Conservation (phyloP, 2,113 vertebrate species). For the Hyperopisus bebe region DNA sequence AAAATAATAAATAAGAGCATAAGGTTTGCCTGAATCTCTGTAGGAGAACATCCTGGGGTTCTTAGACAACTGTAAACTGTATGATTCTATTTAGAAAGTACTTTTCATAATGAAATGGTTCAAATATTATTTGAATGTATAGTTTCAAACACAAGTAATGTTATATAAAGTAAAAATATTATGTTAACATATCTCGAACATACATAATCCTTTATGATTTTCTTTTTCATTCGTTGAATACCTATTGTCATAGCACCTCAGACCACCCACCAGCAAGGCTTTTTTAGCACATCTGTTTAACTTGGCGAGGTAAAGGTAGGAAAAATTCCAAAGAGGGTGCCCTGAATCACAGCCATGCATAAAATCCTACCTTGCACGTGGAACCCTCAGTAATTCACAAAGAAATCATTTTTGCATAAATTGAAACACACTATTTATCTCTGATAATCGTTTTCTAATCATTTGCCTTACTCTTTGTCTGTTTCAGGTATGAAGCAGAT, state of each 20-base stretch:
- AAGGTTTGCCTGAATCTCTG: neutral
- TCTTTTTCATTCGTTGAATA: neutral
- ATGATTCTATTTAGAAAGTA: neutral
- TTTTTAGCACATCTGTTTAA: neutral
- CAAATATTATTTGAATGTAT: neutral
- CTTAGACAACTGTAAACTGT: neutral
- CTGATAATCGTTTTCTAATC: slow-evolving; percentile 10
- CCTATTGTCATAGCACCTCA: neutral
- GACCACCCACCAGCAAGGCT: neutral
- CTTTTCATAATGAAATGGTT: neutral
- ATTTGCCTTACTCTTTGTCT: slow-evolving; percentile 10
- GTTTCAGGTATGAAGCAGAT: slow-evolving; percentile 78
- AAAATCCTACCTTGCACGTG: neutral
- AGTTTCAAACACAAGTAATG: neutral
- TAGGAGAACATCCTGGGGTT: neutral
- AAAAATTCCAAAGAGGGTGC: neutral
- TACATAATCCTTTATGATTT: neutral
- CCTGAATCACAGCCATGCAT: neutral
- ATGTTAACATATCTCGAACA: neutral
- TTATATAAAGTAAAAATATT: neutral
- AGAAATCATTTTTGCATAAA: neutral
- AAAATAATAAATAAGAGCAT: slow-evolving; percentile 29
- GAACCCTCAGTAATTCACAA: neutral
- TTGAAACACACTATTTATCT: neutral
- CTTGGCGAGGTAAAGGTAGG: neutral